These are phyloP conservation scores for Hemithea aestivaria DNA, from an alignment of 2,888 invertebrate species.

Conservation along the genomic window DNA sequence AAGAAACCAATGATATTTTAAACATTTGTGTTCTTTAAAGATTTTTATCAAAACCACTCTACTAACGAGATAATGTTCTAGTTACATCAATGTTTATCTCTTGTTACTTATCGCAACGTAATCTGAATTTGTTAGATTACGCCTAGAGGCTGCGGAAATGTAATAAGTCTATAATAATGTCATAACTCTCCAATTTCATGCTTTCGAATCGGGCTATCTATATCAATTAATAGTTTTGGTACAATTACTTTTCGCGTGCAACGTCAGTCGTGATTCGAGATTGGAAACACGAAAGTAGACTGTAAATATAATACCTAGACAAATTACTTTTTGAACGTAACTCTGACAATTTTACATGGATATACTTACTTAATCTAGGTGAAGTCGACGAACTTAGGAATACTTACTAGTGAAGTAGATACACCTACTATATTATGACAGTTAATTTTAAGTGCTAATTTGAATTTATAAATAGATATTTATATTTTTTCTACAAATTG, in stretches of 20 bases:
- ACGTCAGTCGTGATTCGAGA: slow-evolving; percentile 27
- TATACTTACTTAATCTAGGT: too few relatives aligned
- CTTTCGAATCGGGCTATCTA: slow-evolving; percentile 43
- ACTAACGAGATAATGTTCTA: too few relatives aligned
- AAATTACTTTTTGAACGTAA: slow-evolving; percentile 6
- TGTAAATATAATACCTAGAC: slow-evolving; percentile 12
- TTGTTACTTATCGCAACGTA: slow-evolving; percentile 7
- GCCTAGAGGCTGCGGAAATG: slow-evolving; percentile 11
- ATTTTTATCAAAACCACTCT: too few relatives aligned
- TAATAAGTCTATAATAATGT: slow-evolving; percentile 30
- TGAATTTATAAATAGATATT: too few relatives aligned
- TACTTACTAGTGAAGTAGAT: too few relatives aligned
- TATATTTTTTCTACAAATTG: too few relatives aligned
- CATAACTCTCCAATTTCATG: slow-evolving; percentile 43
- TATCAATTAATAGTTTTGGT: slow-evolving; percentile 41
- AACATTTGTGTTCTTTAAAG: too few relatives aligned
- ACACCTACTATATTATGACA: too few relatives aligned
- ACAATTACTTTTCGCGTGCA: slow-evolving; percentile 55
- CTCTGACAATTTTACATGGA: too few relatives aligned
- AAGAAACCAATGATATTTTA: too few relatives aligned
- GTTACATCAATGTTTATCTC: slow-evolving; percentile 3
- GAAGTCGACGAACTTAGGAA: too few relatives aligned
- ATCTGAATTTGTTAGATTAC: slow-evolving; percentile 8
- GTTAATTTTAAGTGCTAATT: too few relatives aligned
- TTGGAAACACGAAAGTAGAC: slow-evolving; percentile 29